Evolutionary conservation across 1,140 invertebrate species (phyloP), one percentile per base, ranked within the genome.

Genomic region (Apis cerana): DNA sequence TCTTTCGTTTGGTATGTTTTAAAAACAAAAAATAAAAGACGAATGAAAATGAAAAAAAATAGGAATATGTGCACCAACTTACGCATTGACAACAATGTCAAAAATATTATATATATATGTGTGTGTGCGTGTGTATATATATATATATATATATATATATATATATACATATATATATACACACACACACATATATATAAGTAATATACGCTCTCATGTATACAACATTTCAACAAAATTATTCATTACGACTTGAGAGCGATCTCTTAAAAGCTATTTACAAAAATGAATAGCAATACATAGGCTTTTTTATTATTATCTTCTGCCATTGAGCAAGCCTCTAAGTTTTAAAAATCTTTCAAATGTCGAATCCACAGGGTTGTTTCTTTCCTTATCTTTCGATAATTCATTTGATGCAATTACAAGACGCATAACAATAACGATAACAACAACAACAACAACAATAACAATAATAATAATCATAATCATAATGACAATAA

Each of bases 191-290:
- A 58, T 64, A 33, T 13, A 62, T n/a, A 52, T 78, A 82, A 19
- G 12, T 70, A 52, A 52, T 62, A 75, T 43, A 75, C 48, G 76
- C 71, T 69, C 69, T 27, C 67, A 8, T 21, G 52, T 52, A 59
- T 80, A 67, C 68, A 75, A 80, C n/a, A 48, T 43, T 72, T 27
- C 50, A 80, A 68, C 79, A 75, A 64, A 83, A 43, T 65, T 13
- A 65, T 75, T 33, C 52, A 27, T 86, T 62, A 71, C 43, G 64
- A 76, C 75, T 82, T 59, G 82, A 85, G 80, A 86, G 75, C 61
- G 75, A 85, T 75, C 80, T 80, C 85, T 90, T 88, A 84, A 88
- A 62, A 89, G 88, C 90, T 92, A 92, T 92, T 92, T 92, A 92
- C 92, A 92, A 91, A 89, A 85, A 90, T 64, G 83, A 75, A 77